Percentiles rank a stretch among this genome's conserved stretches.
Evolutionary conservation across 1,140 invertebrate species (phyloP).

Genomic region (Brachionus asplanchnoidis): DNA sequence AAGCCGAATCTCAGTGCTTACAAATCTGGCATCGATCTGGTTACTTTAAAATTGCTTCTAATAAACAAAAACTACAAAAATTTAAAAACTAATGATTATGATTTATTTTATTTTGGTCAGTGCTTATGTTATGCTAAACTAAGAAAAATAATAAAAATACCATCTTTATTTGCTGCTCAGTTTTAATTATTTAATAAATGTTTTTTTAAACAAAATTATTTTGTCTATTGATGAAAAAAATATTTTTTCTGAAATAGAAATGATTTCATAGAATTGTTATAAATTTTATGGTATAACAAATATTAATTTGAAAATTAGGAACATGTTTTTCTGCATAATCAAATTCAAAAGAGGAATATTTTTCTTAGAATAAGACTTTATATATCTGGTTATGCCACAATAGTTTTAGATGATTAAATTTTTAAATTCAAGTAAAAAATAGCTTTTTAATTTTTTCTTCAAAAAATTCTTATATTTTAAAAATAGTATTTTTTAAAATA

Average conservation of each 20-base stretch:
- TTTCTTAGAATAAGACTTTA: too few relatives aligned
- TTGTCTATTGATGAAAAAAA: not conserved
- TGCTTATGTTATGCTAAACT: slow-evolving; percentile 11
- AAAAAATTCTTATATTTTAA: too few relatives aligned
- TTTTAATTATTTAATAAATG: not conserved
- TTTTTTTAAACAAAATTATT: not conserved
- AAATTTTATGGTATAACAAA: too few relatives aligned
- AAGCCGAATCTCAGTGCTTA: not conserved
- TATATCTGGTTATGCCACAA: too few relatives aligned
- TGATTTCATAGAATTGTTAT: too few relatives aligned
- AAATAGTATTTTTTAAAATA: too few relatives aligned
- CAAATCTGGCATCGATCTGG: slow-evolving; percentile 8
- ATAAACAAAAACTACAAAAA: not conserved
- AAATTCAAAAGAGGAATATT: not conserved
- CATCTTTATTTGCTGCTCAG: not conserved
- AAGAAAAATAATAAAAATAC: not conserved
- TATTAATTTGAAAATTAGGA: too few relatives aligned
- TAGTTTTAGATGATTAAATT: too few relatives aligned
- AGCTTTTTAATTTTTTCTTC: too few relatives aligned
- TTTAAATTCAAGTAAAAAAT: too few relatives aligned
- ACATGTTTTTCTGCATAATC: not conserved
- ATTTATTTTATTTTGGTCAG: slow-evolving; percentile 23
- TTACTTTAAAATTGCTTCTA: not conserved
- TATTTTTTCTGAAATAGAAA: not conserved
- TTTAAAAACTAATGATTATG: not conserved